phyloP scores from a whole-genome alignment of 2,888 invertebrate genomes.

The Hypolimnas misippus region DNA sequence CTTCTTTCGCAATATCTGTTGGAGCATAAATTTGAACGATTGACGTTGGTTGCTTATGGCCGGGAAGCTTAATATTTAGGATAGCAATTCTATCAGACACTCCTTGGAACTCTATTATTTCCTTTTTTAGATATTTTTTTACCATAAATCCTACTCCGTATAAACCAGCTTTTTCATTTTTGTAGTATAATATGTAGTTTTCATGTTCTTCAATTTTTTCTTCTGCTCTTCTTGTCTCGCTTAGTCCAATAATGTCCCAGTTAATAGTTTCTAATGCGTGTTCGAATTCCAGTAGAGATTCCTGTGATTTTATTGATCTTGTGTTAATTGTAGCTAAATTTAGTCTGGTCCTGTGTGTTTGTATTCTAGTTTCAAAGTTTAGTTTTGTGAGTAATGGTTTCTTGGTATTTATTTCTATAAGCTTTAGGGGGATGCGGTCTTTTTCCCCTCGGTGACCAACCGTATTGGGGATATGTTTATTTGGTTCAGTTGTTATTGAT shows the following conservation, averaged over 20 bases:
- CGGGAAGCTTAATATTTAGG: conserved; percentile 34
- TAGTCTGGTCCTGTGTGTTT: not conserved
- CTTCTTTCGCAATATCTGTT: conserved; percentile 27
- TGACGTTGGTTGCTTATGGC: conserved; percentile 13
- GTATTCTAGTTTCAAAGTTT: not conserved
- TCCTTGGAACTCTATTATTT: conserved; percentile 34
- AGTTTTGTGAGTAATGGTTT: no score
- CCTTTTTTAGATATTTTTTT: conserved; percentile 32
- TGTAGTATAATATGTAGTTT: conserved; percentile 39
- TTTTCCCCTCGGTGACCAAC: not conserved
- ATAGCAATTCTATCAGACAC: conserved; percentile 41
- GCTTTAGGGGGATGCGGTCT: not conserved
- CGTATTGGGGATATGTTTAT: not conserved
- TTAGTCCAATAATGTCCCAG: conserved; percentile 38
- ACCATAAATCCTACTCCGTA: conserved; percentile 43
- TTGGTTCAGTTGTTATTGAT: no score
- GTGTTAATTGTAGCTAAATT: conserved; percentile 7
- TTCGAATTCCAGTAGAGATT: conserved; percentile 29
- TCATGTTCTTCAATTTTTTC: conserved; percentile 36
- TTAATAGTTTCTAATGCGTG: conserved; percentile 31
- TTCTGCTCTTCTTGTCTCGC: conserved; percentile 28
- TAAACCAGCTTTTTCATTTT: conserved; percentile 30
- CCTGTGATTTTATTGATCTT: conserved; percentile 15
- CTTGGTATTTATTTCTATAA: not conserved
- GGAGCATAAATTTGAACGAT: conserved; percentile 39